These are phyloP conservation scores for Stegodyphus dumicola DNA, from an alignment of 1,140 invertebrate species.

Conservation along the genomic window DNA sequence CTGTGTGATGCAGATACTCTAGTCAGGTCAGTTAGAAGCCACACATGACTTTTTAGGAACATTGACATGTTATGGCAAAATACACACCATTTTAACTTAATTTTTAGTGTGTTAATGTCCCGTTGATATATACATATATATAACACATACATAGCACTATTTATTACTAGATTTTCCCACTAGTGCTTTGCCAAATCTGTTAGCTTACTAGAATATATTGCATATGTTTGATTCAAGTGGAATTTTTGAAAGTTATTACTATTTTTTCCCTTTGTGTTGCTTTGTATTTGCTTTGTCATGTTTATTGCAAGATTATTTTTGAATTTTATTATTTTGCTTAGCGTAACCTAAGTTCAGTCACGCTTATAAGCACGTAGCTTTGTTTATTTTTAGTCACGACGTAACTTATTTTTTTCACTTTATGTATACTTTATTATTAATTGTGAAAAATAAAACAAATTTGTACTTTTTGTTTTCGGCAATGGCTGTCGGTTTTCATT, in stretches of 20 bases:
- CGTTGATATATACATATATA: slow-evolving; percentile 56
- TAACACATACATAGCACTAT: slow-evolving; percentile 39
- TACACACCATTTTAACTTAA: slow-evolving; percentile 50
- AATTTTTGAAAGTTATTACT: slow-evolving; percentile 32
- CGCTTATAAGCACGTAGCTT: slow-evolving; percentile 50
- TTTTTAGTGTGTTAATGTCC: slow-evolving; percentile 59
- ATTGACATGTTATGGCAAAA: slow-evolving; percentile 59
- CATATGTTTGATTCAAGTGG: slow-evolving; percentile 24
- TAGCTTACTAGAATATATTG: slow-evolving; percentile 44
- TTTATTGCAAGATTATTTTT: neutral
- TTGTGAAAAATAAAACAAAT: slow-evolving; percentile 43
- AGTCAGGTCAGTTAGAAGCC: slow-evolving; percentile 47
- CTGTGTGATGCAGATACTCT: slow-evolving; percentile 26
- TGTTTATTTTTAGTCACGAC: slow-evolving; percentile 17
- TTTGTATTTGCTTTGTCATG: slow-evolving; percentile 16
- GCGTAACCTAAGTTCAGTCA: slow-evolving; percentile 59
- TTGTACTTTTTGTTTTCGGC: slow-evolving; percentile 10
- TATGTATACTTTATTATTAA: slow-evolving; percentile 17
- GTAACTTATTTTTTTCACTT: neutral
- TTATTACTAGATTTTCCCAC: slow-evolving; percentile 57
- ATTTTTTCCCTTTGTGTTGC: slow-evolving; percentile 21
- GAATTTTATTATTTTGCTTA: slow-evolving; percentile 20
- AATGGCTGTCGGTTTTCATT: slow-evolving; percentile 20
- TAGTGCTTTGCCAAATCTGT: slow-evolving; percentile 54
- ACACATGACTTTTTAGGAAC: slow-evolving; percentile 52